These are phyloP conservation scores for Dromius quadrimaculatus DNA, from an alignment of 2,888 invertebrate species.

Conservation along the genomic window DNA sequence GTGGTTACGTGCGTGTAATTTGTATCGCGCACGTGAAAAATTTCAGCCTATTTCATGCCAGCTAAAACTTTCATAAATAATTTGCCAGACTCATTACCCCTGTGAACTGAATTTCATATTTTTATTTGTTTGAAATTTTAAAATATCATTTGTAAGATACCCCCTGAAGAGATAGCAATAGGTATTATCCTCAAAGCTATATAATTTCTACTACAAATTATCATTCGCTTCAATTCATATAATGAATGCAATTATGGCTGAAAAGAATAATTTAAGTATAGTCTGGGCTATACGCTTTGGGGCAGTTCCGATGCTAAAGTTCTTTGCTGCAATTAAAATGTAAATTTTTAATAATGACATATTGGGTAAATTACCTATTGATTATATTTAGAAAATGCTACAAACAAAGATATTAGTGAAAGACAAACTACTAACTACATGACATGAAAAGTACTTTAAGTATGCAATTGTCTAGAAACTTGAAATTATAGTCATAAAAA, in stretches of 20 bases:
- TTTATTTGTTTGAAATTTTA: too few species aligned
- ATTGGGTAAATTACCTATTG: slow-evolving; percentile 7
- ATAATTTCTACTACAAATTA: slow-evolving; percentile 26
- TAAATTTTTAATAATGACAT: slow-evolving; percentile 34
- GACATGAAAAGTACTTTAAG: too few species aligned
- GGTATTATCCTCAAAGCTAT: background rate
- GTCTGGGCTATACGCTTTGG: background rate
- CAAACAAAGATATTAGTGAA: too few species aligned
- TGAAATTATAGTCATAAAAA: too few species aligned
- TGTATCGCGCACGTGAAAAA: slow-evolving; percentile 40
- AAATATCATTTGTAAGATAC: background rate
- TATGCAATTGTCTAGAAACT: too few species aligned
- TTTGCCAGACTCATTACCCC: slow-evolving; percentile 27
- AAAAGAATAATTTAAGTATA: slow-evolving; percentile 10
- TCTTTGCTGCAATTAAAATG: slow-evolving; percentile 30
- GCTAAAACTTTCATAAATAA: slow-evolving; percentile 36
- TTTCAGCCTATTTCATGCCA: slow-evolving; percentile 38
- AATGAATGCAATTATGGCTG: slow-evolving; percentile 28
- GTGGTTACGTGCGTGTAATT: slow-evolving; percentile 35
- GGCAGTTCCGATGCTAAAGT: slow-evolving; percentile 14
- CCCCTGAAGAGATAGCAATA: slow-evolving; percentile 1
- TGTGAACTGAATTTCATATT: slow-evolving; percentile 30
- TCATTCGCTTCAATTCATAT: slow-evolving; percentile 10
- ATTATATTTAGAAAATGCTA: too few species aligned
- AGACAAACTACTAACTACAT: too few species aligned